Percentiles rank a stretch among this genome's conserved stretches.
Conservation (phyloP, 2,797 vertebrate genomes). For the Naso thynnoides region DNA sequence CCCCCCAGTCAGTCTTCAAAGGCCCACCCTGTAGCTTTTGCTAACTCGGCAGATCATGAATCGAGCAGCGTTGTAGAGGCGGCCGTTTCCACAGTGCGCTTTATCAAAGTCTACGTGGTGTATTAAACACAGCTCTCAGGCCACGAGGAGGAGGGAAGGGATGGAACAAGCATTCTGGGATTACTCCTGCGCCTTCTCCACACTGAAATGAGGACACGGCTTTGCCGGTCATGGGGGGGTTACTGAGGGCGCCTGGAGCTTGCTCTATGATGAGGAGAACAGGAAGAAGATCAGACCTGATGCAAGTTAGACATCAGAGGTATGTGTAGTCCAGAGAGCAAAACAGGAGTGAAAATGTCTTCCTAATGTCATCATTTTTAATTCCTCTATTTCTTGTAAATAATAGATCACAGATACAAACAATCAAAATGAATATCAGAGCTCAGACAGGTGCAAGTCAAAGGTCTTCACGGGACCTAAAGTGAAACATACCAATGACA, state of each 20-base stretch:
- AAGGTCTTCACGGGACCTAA: background rate
- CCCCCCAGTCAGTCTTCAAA: constrained; percentile 16
- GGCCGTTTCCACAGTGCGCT: constrained; percentile 58
- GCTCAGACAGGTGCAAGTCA: too few relatives aligned
- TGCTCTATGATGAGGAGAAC: constrained; percentile 1
- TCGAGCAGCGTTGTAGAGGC: constrained; percentile 63
- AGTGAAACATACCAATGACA: too few relatives aligned
- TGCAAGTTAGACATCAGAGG: background rate
- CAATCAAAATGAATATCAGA: background rate
- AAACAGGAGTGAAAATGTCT: background rate
- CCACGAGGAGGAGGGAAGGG: constrained; percentile 30
- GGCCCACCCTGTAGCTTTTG: constrained; percentile 61
- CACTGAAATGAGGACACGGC: constrained; percentile 32
- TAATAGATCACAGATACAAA: background rate
- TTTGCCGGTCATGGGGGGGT: background rate
- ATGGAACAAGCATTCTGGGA: constrained; percentile 28
- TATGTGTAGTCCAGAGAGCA: background rate
- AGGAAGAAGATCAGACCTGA: background rate
- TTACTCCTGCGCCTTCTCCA: constrained; percentile 31
- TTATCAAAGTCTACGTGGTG: constrained; percentile 78
- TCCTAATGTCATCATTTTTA: background rate
- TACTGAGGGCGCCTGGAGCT: background rate
- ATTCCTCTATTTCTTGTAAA: background rate
- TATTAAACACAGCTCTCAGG: constrained; percentile 70
- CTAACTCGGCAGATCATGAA: constrained; percentile 78